Evolutionary conservation across 1,140 invertebrate genomes (phyloP).

Genomic region (Drosophila lacteicornis): DNA sequence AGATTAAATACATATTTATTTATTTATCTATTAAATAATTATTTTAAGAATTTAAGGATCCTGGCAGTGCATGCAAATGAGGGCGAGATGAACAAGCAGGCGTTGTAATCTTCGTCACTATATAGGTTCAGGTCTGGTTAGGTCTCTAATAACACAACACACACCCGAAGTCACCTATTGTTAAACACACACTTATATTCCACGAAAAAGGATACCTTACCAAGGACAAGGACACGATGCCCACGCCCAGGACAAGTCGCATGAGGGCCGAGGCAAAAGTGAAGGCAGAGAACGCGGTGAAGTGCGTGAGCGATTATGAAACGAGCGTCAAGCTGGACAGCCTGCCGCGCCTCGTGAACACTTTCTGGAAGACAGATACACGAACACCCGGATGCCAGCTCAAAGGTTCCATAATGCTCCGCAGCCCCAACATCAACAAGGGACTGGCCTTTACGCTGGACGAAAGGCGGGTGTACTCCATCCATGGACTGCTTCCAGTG

Average conservation of each 20-base stretch:
- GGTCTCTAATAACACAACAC: slow-evolving; percentile 9
- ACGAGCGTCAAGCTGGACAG: slow-evolving; percentile 1
- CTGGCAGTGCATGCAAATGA: slow-evolving; percentile 33
- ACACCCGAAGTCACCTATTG: background rate
- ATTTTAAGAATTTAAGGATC: background rate
- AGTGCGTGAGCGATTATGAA: slow-evolving; percentile 17
- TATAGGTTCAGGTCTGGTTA: slow-evolving; percentile 38
- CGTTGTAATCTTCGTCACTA: slow-evolving; percentile 31
- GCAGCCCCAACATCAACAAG: slow-evolving; percentile 84
- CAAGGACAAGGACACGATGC: slow-evolving; percentile 21
- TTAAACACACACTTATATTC: background rate
- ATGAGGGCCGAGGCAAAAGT: background rate
- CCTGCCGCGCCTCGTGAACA: slow-evolving; percentile 20
- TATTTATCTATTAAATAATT: background rate
- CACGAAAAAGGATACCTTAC: background rate
- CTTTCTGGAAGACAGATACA: slow-evolving; percentile 47
- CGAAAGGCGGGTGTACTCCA: slow-evolving; percentile 93
- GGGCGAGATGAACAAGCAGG: slow-evolving; percentile 19
- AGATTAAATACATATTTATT: background rate
- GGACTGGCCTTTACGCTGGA: slow-evolving; percentile 94
- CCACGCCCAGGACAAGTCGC: background rate
- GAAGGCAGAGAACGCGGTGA: background rate
- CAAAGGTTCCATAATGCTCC: background rate
- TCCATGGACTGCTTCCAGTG: slow-evolving; percentile 93
- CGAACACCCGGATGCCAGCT: background rate